Base-by-base conservation (phyloP, 2,888 invertebrate species). In the Drosophila gaucha region DNA sequence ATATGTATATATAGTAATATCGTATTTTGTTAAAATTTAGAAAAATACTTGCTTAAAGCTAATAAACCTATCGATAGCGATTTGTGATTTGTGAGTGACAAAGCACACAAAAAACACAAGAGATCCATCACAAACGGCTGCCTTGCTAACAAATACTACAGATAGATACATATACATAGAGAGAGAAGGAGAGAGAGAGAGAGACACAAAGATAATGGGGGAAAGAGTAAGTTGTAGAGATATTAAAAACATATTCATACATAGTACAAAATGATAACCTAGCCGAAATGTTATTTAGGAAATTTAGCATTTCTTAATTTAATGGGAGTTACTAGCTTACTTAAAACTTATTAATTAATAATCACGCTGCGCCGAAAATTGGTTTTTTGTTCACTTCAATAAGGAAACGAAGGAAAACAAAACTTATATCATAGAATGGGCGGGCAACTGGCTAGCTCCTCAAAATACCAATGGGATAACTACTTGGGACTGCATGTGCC, bases 301-400 rank as follows among this genome's bases (percentile, higher is more conserved):
- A 63, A 57, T 41, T 41, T 18, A 49, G 16, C 33, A 46, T 51
- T 30, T 16, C 28, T 12, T 31, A 55, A 38, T 47, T 38, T 36
- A 14, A 31, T 44, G 31, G 39, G 39, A 28, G 33, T 30, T 8
- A 57, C 63, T 71, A 68, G 47, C 57, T 60, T 69, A 73, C 66
- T 54, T 63, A 78, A 41, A 59, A 57, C 76, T 86, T 86, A 86
- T 47, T 60, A 73, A 74, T 68, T 86, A 76, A 80, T 79, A 62
- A 89, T 89, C 89, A 89, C 89, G 89, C 88, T 89, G 80, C 79
- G 89, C 88, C 89, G 76, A 88, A 85, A 74, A 36, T 43, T 41
- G 47, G 14, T 24, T 46, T 39, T 38, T 46, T 47, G 55, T 68
- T 36, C 28, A 44, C 8, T 28, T 44, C 4, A 30, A n/a, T n/a